phyloP scores from a whole-genome alignment of 2,888 invertebrate species.

The Smittia aterrima region DNA sequence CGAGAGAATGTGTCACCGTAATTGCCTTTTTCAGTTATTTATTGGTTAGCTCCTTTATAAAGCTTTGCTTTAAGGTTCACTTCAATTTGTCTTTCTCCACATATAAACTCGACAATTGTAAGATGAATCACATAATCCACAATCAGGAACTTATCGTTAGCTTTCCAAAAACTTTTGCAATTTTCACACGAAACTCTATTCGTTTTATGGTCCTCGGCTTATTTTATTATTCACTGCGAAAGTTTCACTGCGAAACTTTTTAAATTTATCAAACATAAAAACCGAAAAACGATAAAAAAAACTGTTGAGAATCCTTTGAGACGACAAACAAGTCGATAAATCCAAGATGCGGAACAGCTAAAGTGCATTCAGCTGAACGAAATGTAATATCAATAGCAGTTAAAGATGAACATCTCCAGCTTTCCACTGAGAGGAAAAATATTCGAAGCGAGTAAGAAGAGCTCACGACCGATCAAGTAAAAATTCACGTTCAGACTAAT shows the following conservation, averaged over 20 bases:
- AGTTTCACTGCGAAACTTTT: no score
- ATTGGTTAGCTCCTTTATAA: no score
- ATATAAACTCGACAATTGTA: no score
- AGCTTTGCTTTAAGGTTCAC: no score
- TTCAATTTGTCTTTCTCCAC: no score
- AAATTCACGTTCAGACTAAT: constrained; percentile 22
- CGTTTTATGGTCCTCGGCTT: no score
- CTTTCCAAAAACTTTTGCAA: no score
- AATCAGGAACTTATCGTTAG: no score
- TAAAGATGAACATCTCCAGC: no score
- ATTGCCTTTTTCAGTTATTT: not conserved
- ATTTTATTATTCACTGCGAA: no score
- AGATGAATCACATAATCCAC: no score
- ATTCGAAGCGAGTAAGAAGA: not conserved
- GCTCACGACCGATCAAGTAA: constrained; percentile 22
- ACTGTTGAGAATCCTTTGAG: not conserved
- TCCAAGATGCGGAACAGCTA: not conserved
- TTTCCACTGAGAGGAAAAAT: not conserved
- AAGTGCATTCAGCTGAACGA: not conserved
- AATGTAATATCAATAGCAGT: not conserved
- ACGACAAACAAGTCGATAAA: not conserved
- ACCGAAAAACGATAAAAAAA: not conserved
- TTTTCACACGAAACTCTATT: no score
- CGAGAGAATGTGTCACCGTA: not conserved
- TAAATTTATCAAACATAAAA: not conserved